phyloP scores from a whole-genome alignment of 2,113 vertebrate genomes.

The Ophthalmolycus amberensis region DNA sequence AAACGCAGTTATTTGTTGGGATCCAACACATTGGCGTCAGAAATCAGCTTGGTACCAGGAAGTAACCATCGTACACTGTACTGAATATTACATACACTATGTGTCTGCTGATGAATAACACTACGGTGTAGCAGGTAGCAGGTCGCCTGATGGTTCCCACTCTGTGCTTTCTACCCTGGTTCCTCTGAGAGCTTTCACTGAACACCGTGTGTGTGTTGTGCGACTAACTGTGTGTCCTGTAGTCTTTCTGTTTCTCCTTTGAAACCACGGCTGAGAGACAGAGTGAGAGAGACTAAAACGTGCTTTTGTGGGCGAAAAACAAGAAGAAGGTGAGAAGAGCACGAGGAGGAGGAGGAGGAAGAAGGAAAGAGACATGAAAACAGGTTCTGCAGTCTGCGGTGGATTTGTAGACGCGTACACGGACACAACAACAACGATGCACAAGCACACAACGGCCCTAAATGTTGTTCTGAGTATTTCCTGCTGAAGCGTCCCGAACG shows the following conservation, averaged over 20 bases:
- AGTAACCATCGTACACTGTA: no score
- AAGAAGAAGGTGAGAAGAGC: not conserved
- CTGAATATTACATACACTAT: no score
- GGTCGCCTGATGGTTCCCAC: no score
- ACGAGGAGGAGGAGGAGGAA: no score
- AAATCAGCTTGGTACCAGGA: no score
- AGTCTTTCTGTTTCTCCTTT: not conserved
- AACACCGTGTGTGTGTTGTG: slow-evolving; percentile 36
- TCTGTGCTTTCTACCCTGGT: not conserved
- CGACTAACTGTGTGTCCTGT: slow-evolving; percentile 6
- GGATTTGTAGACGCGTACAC: not conserved
- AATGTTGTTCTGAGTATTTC: slow-evolving; percentile 16
- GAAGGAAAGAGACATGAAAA: not conserved
- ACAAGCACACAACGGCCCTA: slow-evolving; percentile 6
- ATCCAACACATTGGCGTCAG: not conserved
- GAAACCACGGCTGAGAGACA: slow-evolving; percentile 10
- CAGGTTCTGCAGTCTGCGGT: not conserved
- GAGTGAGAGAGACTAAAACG: not conserved
- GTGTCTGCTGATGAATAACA: no score
- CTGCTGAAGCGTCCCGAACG: slow-evolving; percentile 12
- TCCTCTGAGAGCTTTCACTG: slow-evolving; percentile 22
- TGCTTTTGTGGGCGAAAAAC: not conserved
- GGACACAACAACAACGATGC: not conserved
- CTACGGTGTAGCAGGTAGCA: no score
- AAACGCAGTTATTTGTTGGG: not conserved